phyloP scores from a whole-genome alignment of 1,140 invertebrate genomes.

The Drosophila paulistorum region DNA sequence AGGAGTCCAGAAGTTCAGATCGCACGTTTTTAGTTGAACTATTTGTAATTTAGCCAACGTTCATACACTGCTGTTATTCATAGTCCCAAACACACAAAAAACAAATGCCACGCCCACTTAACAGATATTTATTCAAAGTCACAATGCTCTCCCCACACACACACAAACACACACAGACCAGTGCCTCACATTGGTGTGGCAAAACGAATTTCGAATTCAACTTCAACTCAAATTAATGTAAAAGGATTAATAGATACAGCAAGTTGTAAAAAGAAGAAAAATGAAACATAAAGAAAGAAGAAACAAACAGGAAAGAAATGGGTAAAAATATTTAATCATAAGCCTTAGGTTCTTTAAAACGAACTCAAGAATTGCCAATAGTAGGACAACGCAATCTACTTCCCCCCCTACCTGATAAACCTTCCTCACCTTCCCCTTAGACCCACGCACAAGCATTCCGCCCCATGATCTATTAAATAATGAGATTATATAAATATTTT shows the following conservation, averaged over 20 bases:
- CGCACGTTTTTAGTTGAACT: slow-evolving; percentile 50
- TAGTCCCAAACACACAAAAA: slow-evolving; percentile 13
- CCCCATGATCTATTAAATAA: slow-evolving; percentile 33
- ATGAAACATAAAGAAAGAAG: background rate
- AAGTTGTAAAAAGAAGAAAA: slow-evolving; percentile 35
- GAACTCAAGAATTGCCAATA: slow-evolving; percentile 48
- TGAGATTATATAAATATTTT: slow-evolving; percentile 59
- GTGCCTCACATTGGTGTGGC: background rate
- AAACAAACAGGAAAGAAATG: no score
- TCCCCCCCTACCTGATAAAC: background rate
- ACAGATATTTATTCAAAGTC: slow-evolving; percentile 43
- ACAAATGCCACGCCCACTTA: slow-evolving; percentile 22
- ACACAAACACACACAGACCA: background rate
- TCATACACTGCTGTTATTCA: slow-evolving; percentile 40
- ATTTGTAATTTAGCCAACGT: slow-evolving; percentile 58
- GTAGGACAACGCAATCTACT: slow-evolving; percentile 14
- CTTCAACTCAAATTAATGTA: slow-evolving; percentile 21
- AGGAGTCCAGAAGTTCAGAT: no score
- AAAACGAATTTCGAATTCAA: slow-evolving; percentile 10
- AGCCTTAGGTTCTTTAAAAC: slow-evolving; percentile 51
- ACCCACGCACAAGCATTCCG: background rate
- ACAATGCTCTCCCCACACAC: slow-evolving; percentile 12
- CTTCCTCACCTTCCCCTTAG: background rate
- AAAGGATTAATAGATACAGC: slow-evolving; percentile 27
- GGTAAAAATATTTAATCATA: slow-evolving; percentile 59